Conservation (phyloP, 2,113 vertebrate genomes). For the Arenaria interpres region DNA sequence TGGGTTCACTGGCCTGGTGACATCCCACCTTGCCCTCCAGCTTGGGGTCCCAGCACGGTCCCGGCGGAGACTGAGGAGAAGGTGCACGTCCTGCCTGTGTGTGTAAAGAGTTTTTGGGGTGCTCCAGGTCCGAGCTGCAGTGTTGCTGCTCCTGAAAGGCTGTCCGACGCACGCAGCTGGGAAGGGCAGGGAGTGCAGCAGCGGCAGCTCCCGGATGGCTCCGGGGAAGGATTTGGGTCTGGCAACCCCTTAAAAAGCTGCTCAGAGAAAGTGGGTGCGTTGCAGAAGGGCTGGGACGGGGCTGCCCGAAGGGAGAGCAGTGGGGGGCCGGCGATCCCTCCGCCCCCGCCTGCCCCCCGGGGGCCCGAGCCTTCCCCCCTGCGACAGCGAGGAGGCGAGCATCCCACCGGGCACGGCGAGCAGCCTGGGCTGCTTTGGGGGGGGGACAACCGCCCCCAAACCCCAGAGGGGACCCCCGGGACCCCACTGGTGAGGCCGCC, state of each 20-base stretch:
- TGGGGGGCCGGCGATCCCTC: rapidly evolving
- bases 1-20: background rate
- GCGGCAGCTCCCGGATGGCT: rapidly evolving
- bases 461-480: no score
- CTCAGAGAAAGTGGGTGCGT: rapidly evolving
- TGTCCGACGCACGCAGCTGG: rapidly evolving
- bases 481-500: rapidly evolving
- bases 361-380: background rate
- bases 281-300: background rate
- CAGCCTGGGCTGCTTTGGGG: background rate
- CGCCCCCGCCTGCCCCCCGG: rapidly evolving
- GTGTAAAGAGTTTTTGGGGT: rapidly evolving
- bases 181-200: background rate
- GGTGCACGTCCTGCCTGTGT: rapidly evolving
- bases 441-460: background rate
- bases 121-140: rapidly evolving
- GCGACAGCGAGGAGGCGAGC: background rate
- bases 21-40: background rate
- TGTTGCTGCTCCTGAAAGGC: background rate
- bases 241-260: background rate
- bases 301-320: background rate
- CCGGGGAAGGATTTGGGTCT: background rate
- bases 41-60: rapidly evolving
- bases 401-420: background rate
- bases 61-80: background rate